Percentiles rank a stretch among this genome's conserved stretches.
Evolutionary conservation across 1,140 invertebrate genomes (phyloP).

Genomic region (Drosophila funebris): DNA sequence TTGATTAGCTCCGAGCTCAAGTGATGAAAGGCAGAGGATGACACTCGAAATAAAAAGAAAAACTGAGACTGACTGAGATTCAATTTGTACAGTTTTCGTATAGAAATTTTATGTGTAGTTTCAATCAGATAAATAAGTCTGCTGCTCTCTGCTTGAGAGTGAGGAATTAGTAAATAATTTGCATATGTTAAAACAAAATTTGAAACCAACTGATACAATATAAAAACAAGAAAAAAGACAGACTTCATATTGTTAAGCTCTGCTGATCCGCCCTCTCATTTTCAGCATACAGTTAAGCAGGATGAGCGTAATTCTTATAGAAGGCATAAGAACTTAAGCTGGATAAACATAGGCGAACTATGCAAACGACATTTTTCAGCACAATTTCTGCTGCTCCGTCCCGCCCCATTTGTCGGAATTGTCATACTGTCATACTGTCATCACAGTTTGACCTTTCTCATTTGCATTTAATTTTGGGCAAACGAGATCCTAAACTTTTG

Average conservation of each 20-base stretch:
- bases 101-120: no score
- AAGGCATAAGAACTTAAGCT: slow-evolving; percentile 49
- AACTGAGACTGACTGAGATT: background rate
- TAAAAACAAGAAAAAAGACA: background rate
- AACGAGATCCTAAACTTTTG: background rate
- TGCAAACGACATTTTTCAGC: background rate
- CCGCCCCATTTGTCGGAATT: slow-evolving; percentile 46
- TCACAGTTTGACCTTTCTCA: slow-evolving; percentile 51
- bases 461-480: slow-evolving; percentile 13
- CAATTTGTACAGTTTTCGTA: background rate
- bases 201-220: background rate
- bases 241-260: background rate
- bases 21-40: background rate
- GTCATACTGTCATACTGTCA: slow-evolving; percentile 52
- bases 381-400: slow-evolving; percentile 22
- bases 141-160: no score
- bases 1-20: slow-evolving; percentile 12
- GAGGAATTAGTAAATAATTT: background rate
- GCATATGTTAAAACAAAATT: background rate
- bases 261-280: background rate
- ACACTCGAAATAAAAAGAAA: background rate
- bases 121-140: no score
- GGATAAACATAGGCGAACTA: slow-evolving; percentile 17
- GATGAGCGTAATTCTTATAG: slow-evolving; percentile 55
- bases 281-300: slow-evolving; percentile 30